A percentile compares a stretch with the other conserved stretches of the same genome.
Evolutionary conservation across 2,113 vertebrate species (phyloP).

Genomic region (Proterorhinus semilunaris): DNA sequence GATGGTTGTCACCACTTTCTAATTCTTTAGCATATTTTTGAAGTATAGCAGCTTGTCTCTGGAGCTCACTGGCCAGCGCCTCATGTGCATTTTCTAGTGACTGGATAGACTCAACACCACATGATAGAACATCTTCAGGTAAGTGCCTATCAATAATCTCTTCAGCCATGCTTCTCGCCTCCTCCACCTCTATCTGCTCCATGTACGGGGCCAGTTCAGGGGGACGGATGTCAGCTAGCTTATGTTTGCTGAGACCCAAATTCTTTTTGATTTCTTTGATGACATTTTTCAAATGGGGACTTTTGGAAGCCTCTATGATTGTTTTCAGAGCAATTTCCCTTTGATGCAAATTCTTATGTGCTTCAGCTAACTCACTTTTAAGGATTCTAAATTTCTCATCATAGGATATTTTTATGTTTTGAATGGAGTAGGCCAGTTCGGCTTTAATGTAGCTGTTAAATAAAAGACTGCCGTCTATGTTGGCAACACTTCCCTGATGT

Average conservation of each 20-base stretch:
- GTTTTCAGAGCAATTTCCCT: slow-evolving; percentile 80
- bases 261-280: slow-evolving; percentile 80
- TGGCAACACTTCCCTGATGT: slow-evolving; percentile 25
- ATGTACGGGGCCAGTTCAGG: slow-evolving; percentile 73
- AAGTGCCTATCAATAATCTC: slow-evolving; percentile 72
- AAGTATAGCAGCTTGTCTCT: slow-evolving; percentile 82
- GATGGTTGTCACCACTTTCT: slow-evolving; percentile 69
- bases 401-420: slow-evolving; percentile 83
- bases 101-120: slow-evolving; percentile 68
- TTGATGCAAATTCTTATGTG: slow-evolving; percentile 80
- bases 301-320: slow-evolving; percentile 78
- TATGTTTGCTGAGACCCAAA: slow-evolving; percentile 60
- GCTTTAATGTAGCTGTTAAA: slow-evolving; percentile 78
- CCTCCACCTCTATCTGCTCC: slow-evolving; percentile 72
- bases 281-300: slow-evolving; percentile 77
- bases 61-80: slow-evolving; percentile 84
- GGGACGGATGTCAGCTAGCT: slow-evolving; percentile 61
- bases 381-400: slow-evolving; percentile 82
- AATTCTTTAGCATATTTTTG: slow-evolving; percentile 83
- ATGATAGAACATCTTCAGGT: slow-evolving; percentile 29
- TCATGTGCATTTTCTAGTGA: slow-evolving; percentile 76
- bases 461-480: slow-evolving; percentile 43
- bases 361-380: slow-evolving; percentile 82
- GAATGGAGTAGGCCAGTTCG: slow-evolving; percentile 83
- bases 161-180: slow-evolving; percentile 59